Percentiles rank a stretch among this genome's conserved stretches.
phyloP scores from a whole-genome alignment of 2,113 vertebrate species.

The Fregetta grallaria region DNA sequence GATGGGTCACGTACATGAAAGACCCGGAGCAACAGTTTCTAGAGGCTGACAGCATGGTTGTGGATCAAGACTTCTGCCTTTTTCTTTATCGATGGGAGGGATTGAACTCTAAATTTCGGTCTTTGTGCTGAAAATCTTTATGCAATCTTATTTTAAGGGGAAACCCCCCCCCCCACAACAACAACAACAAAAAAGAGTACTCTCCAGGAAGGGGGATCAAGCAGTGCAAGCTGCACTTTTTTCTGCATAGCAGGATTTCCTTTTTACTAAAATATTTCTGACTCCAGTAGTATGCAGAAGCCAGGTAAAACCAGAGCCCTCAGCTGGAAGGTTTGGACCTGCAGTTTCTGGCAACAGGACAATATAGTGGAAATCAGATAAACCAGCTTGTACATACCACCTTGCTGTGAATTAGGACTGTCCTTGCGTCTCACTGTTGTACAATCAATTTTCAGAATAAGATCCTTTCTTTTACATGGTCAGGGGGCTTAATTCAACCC shows the following conservation, averaged over 20 bases:
- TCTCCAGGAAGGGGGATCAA: background rate
- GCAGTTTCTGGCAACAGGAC: background rate
- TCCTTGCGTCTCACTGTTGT: background rate
- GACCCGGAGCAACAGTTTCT: background rate
- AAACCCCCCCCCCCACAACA: background rate
- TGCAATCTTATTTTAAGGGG: background rate
- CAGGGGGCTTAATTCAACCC: slow-evolving; percentile 13
- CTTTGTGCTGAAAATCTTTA: background rate
- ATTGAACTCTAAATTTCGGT: background rate
- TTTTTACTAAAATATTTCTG: background rate
- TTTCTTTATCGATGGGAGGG: background rate
- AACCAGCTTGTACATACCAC: background rate
- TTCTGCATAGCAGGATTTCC: background rate
- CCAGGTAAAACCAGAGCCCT: background rate
- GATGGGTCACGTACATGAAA: background rate
- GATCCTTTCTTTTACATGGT: background rate
- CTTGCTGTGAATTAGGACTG: background rate
- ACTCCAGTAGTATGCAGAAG: background rate
- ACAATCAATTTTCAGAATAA: background rate
- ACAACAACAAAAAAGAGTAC: background rate
- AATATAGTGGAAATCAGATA: background rate
- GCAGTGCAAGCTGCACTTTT: background rate
- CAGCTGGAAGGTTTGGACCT: background rate
- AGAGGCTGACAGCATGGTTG: background rate
- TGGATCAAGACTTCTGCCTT: background rate